Evolutionary conservation across 2,888 invertebrate species (phyloP).

Genomic region (Patella pellucida): DNA sequence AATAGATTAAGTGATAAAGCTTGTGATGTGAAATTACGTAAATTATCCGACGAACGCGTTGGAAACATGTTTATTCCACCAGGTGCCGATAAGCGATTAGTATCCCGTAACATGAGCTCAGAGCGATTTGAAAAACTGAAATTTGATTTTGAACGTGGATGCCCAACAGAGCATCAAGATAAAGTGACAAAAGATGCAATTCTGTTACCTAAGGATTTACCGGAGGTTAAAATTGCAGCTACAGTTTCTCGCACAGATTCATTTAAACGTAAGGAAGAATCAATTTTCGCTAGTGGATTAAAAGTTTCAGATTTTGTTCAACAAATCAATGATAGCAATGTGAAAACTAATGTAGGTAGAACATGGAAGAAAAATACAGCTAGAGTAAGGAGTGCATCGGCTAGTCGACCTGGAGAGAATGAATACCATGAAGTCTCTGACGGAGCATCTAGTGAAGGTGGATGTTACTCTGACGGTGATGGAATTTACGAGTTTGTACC

Average conservation of each 20-base stretch:
- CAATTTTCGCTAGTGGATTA: slow-evolving; percentile 40
- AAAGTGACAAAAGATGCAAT: slow-evolving; percentile 36
- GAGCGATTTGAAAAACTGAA: slow-evolving; percentile 45
- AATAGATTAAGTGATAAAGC: not conserved
- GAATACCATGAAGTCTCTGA: slow-evolving; percentile 42
- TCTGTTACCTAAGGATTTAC: slow-evolving; percentile 33
- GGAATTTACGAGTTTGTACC: slow-evolving; percentile 38
- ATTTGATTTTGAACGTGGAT: slow-evolving; percentile 45
- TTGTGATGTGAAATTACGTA: not conserved
- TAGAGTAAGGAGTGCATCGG: slow-evolving; percentile 24
- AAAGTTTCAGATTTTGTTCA: slow-evolving; percentile 44
- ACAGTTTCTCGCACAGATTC: slow-evolving; percentile 21
- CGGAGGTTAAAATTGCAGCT: slow-evolving; percentile 9
- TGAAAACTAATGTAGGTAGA: slow-evolving; percentile 21
- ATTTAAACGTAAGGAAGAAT: slow-evolving; percentile 35
- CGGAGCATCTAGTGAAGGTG: slow-evolving; percentile 21
- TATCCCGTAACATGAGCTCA: slow-evolving; percentile 42
- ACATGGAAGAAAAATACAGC: slow-evolving; percentile 33
- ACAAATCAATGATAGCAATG: slow-evolving; percentile 36
- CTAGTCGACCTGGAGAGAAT: slow-evolving; percentile 33
- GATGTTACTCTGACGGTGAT: slow-evolving; percentile 15
- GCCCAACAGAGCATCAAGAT: slow-evolving; percentile 35
- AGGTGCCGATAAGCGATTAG: slow-evolving; percentile 6
- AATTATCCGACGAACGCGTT: slow-evolving; percentile 16
- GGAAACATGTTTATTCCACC: slow-evolving; percentile 8